These are phyloP conservation scores for Pterois miles DNA, from an alignment of 2,797 vertebrate genomes.

Conservation along the genomic window DNA sequence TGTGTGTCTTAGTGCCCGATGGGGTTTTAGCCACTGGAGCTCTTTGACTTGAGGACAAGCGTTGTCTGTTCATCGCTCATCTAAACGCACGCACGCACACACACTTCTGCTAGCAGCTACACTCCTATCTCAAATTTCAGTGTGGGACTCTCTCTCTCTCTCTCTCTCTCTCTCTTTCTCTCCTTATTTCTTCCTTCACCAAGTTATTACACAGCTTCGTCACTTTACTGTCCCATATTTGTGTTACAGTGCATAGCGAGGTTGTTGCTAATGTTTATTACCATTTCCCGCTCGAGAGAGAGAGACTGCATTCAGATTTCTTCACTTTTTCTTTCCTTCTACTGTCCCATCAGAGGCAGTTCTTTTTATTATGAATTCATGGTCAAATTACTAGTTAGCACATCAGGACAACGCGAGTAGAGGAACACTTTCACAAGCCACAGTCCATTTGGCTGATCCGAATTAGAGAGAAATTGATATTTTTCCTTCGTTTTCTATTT, in stretches of 20 bases:
- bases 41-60: conserved; percentile 63
- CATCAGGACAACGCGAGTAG: not conserved
- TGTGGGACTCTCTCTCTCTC: conserved; percentile 34
- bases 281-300: not conserved
- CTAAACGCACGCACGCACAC: conserved; percentile 22
- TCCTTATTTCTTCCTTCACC: conserved; percentile 11
- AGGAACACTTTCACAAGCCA: not conserved
- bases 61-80: conserved; percentile 60
- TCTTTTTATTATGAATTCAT: not conserved
- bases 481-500: no score
- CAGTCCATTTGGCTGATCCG: no score
- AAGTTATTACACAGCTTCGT: conserved; percentile 22
- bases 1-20: conserved; percentile 33
- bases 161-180: not conserved
- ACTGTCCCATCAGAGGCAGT: not conserved
- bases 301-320: not conserved
- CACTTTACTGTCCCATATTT: conserved; percentile 35
- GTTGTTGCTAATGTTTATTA: conserved; percentile 13
- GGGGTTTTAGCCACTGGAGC: conserved; percentile 51
- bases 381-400: not conserved
- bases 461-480: no score
- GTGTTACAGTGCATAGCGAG: conserved; percentile 17
- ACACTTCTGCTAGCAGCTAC: conserved; percentile 21
- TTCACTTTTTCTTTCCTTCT: not conserved
- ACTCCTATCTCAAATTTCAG: conserved; percentile 69